Percentiles rank a stretch among this genome's conserved stretches.
Conservation (phyloP, 2,797 vertebrate genomes). For the Psittacula derbiana region DNA sequence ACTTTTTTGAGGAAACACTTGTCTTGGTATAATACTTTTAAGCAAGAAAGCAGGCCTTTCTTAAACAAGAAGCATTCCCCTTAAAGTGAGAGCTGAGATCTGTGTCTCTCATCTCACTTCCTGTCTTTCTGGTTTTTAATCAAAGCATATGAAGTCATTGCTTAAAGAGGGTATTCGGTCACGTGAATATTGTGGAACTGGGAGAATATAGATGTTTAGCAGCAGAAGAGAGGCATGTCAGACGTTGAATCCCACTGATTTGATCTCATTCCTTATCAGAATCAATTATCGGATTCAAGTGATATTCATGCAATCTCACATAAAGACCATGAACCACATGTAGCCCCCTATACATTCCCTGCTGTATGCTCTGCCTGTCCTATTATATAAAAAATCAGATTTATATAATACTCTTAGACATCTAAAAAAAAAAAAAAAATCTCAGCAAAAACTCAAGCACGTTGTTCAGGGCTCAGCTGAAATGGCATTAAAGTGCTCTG, state of each 20-base stretch:
- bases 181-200: neutral
- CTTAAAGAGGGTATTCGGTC: neutral
- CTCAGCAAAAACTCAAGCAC: neutral
- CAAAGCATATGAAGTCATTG: neutral
- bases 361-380: neutral
- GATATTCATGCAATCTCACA: neutral
- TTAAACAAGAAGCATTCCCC: conserved; percentile 10
- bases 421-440: neutral
- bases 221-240: neutral
- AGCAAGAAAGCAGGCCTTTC: neutral
- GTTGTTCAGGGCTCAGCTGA: neutral
- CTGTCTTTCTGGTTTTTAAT: conserved; percentile 16
- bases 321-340: neutral
- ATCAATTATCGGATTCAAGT: neutral
- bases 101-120: conserved; percentile 2
- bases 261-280: neutral
- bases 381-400: neutral
- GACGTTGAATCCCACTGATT: neutral
- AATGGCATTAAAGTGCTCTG: neutral
- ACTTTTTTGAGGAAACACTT: neutral
- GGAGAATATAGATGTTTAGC: neutral
- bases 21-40: neutral
- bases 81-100: neutral
- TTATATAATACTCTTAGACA: neutral
- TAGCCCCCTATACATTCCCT: neutral